Percentiles rank a stretch among this genome's conserved stretches.
Conservation (phyloP, 2,888 invertebrate species). For the Lacanobia wlatinum region DNA sequence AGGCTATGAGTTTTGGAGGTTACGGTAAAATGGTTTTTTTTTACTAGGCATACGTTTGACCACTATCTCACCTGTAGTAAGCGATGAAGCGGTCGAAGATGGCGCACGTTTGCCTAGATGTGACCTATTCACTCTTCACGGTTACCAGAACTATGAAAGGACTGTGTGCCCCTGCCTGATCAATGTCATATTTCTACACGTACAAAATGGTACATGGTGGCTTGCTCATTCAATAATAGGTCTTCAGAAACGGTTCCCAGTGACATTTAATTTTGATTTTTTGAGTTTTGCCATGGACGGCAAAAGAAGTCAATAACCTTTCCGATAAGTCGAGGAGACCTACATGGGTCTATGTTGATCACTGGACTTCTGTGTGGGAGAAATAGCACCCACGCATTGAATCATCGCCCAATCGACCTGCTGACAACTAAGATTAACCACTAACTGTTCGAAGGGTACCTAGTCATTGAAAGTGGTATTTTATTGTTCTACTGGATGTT, state of each 20-base stretch:
- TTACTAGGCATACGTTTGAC: too few species aligned
- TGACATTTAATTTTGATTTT: neutral
- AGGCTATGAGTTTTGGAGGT: neutral
- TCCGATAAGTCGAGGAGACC: conserved; percentile 13
- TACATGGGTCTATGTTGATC: conserved; percentile 22
- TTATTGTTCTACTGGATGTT: conserved; percentile 1
- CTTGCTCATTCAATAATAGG: neutral
- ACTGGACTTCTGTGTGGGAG: conserved; percentile 54
- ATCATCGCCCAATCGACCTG: conserved; percentile 48
- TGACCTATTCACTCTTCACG: too few species aligned
- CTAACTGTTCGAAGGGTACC: neutral
- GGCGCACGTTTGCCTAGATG: too few species aligned
- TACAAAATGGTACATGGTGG: neutral
- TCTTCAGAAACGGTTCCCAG: neutral
- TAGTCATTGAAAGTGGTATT: neutral
- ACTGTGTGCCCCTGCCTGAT: too few species aligned
- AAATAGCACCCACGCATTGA: conserved; percentile 61
- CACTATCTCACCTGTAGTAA: too few species aligned
- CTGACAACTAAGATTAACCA: neutral
- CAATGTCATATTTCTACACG: neutral
- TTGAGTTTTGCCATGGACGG: neutral
- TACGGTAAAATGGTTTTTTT: neutral
- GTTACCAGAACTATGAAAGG: neutral
- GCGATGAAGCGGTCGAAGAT: too few species aligned
- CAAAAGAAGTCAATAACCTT: conserved; percentile 46